These are phyloP conservation scores for Apotomis capreana DNA, from an alignment of 2,888 invertebrate genomes.

Conservation along the genomic window DNA sequence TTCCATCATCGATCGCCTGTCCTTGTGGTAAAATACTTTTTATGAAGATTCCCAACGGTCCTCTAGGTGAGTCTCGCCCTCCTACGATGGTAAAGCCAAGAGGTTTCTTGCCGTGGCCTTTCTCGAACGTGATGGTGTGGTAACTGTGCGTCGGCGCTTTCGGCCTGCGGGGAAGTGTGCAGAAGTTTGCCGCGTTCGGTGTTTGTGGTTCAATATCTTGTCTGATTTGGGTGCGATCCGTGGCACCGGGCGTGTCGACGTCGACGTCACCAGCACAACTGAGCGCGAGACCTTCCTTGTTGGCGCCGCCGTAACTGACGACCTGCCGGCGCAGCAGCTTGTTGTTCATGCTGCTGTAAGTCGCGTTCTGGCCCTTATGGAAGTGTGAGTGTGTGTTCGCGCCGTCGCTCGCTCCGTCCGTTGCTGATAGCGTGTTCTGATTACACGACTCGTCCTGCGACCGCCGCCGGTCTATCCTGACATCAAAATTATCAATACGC, in stretches of 20 bases:
- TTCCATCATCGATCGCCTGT: slow-evolving; percentile 92
- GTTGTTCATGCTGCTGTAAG: slow-evolving; percentile 85
- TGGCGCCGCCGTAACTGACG: slow-evolving; percentile 80
- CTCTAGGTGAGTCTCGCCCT: slow-evolving; percentile 92
- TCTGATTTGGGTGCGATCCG: slow-evolving; percentile 65
- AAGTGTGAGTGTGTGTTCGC: slow-evolving; percentile 81
- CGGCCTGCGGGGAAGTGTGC: slow-evolving; percentile 88
- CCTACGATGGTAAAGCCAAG: slow-evolving; percentile 96
- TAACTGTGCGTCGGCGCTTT: slow-evolving; percentile 87
- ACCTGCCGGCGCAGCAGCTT: slow-evolving; percentile 83
- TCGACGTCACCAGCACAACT: slow-evolving; percentile 75
- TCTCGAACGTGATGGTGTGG: slow-evolving; percentile 89
- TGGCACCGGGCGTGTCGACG: slow-evolving; percentile 68
- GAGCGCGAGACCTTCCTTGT: slow-evolving; percentile 72
- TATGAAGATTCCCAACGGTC: slow-evolving; percentile 93
- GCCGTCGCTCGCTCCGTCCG: slow-evolving; percentile 72
- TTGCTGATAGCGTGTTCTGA: slow-evolving; percentile 75
- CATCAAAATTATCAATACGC: slow-evolving; percentile 79
- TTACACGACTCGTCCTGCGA: slow-evolving; percentile 82
- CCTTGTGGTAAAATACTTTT: slow-evolving; percentile 93
- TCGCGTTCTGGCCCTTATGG: slow-evolving; percentile 84
- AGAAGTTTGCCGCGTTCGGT: slow-evolving; percentile 85
- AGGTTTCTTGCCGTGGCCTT: slow-evolving; percentile 92
- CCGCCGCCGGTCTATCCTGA: slow-evolving; percentile 87
- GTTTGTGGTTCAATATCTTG: slow-evolving; percentile 70